These are phyloP conservation scores for Lymantria dispar DNA, from an alignment of 2,888 invertebrate species.

Conservation along the genomic window DNA sequence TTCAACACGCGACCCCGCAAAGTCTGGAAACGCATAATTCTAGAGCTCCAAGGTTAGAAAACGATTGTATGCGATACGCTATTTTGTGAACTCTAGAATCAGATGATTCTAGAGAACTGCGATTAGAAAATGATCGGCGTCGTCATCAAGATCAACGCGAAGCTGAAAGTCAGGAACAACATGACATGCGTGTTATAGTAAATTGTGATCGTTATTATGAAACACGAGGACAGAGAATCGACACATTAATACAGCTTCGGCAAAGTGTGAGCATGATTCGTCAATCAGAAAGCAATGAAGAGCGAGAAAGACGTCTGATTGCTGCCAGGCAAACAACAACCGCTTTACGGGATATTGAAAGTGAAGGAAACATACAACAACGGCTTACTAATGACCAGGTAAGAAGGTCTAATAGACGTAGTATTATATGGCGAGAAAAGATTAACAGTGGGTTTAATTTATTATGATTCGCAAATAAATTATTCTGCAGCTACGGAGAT, in stretches of 20 bases:
- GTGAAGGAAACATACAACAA: slow-evolving; percentile 4
- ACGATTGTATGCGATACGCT: slow-evolving; percentile 1
- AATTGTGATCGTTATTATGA: slow-evolving; percentile 7
- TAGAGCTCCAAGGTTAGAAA: neutral
- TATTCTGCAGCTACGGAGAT: slow-evolving; percentile 4
- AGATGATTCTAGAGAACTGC: slow-evolving; percentile 4
- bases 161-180: slow-evolving; percentile 7
- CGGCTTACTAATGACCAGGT: slow-evolving; percentile 5
- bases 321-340: slow-evolving; percentile 1
- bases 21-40: neutral
- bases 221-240: slow-evolving; percentile 7
- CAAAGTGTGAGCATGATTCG: slow-evolving; percentile 3
- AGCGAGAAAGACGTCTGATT: slow-evolving; percentile 6
- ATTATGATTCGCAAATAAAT: slow-evolving; percentile 6
- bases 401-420: slow-evolving; percentile 7
- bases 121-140: slow-evolving; percentile 1
- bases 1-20: neutral
- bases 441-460: slow-evolving; percentile 2
- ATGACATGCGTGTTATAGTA: slow-evolving; percentile 8
- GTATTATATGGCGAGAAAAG: slow-evolving; percentile 2
- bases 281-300: slow-evolving; percentile 5
- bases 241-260: slow-evolving; percentile 4
- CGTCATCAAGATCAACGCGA: slow-evolving; percentile 8
- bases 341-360: slow-evolving; percentile 3
- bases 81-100: slow-evolving; percentile 4